Conservation (phyloP, 2,797 vertebrate genomes). For the Staurois parvus region DNA sequence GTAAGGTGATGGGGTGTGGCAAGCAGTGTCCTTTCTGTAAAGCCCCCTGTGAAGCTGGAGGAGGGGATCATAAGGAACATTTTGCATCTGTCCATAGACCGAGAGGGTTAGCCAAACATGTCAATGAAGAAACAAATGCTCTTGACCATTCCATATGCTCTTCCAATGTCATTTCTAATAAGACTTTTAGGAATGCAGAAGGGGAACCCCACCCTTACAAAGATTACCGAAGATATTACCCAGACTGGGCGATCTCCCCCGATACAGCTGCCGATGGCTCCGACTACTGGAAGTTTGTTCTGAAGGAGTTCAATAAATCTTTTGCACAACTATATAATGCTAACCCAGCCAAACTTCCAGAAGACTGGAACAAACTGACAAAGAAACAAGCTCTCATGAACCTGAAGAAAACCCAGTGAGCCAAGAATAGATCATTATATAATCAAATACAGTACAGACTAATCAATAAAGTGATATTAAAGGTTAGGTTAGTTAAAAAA, state of each 20-base stretch:
- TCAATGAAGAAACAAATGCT: neutral
- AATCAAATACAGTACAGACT: too few relatives aligned
- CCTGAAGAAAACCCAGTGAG: constrained; percentile 52
- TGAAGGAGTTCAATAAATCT: constrained; percentile 64
- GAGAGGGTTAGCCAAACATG: constrained; percentile 16
- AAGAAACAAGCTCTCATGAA: constrained; percentile 60
- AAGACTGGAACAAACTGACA: constrained; percentile 67
- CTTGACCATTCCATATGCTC: constrained; percentile 29
- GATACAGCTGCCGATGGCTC: neutral
- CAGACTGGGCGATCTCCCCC: constrained; percentile 38
- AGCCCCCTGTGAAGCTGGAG: constrained; percentile 58
- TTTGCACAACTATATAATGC: constrained; percentile 66
- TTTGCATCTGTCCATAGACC: constrained; percentile 45
- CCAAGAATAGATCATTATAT: too few relatives aligned
- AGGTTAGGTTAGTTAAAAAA: too few relatives aligned
- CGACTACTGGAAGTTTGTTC: constrained; percentile 74
- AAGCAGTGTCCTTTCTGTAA: constrained; percentile 52
- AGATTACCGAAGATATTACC: constrained; percentile 24
- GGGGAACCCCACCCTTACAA: constrained; percentile 24
- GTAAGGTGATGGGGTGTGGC: constrained; percentile 48
- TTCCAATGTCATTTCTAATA: constrained; percentile 3
- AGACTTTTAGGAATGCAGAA: neutral
- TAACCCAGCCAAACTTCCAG: constrained; percentile 67
- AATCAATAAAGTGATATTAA: too few relatives aligned
- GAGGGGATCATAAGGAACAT: constrained; percentile 30